Percentiles rank a stretch among this genome's conserved stretches.
Conservation (phyloP, 2,888 invertebrate genomes). For the Cancer borealis region DNA sequence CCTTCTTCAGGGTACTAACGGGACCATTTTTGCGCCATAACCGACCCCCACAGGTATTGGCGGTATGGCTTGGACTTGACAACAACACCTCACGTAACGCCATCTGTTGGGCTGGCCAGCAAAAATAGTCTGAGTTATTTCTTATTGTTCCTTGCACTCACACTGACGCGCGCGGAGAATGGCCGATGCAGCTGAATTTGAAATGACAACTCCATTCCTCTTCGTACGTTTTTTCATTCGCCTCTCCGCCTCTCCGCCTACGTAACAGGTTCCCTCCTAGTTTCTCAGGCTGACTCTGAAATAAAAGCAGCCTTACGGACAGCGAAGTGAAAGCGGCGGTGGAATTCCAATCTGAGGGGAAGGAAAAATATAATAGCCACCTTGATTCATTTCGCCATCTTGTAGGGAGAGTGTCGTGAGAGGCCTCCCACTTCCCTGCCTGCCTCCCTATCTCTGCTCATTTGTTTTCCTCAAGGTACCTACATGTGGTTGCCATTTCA, state of each 20-base stretch:
- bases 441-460: not conserved
- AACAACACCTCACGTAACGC: not conserved
- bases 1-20: not conserved
- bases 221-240: not conserved
- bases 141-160: conserved; percentile 21
- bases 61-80: not conserved
- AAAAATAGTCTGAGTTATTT: conserved; percentile 24
- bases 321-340: conserved; percentile 1
- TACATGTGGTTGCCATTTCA: not conserved
- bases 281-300: not conserved
- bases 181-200: conserved; percentile 15
- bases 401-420: not conserved
- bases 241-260: not conserved
- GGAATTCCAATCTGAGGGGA: conserved; percentile 4
- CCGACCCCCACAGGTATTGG: conserved; percentile 5
- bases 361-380: not conserved
- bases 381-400: not conserved
- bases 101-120: not conserved
- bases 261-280: conserved; percentile 11
- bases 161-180: not conserved
- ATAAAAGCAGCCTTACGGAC: not conserved
- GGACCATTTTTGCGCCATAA: conserved; percentile 1
- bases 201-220: conserved; percentile 33
- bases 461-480: not conserved
- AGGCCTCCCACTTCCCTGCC: not conserved